A percentile compares a stretch with the other conserved stretches of the same genome.
These are phyloP conservation scores for Hypanus sabinus DNA, from an alignment of 2,113 vertebrate genomes.

Conservation along the genomic window DNA sequence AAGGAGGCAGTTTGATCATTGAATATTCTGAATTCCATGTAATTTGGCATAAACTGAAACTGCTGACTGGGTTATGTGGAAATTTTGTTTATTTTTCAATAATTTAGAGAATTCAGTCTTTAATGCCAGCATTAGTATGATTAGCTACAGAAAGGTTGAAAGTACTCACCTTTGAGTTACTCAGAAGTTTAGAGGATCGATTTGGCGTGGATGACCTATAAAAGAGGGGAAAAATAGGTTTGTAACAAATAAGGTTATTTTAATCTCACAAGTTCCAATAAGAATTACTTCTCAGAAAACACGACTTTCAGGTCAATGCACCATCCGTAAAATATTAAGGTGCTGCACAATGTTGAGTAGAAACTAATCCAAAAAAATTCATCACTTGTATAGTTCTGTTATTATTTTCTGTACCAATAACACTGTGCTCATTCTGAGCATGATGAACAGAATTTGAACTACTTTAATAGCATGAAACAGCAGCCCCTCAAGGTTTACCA, in stretches of 20 bases:
- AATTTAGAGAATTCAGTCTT: not conserved
- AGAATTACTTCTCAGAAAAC: not conserved
- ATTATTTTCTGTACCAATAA: not conserved
- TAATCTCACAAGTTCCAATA: not conserved
- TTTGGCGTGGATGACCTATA: not conserved
- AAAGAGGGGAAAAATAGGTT: not conserved
- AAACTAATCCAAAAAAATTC: not conserved
- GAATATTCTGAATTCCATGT: not conserved
- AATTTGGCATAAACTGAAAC: no score
- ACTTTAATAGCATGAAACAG: not conserved
- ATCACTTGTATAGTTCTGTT: not conserved
- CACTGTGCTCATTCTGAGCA: not conserved
- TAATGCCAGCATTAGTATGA: not conserved
- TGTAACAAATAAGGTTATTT: not conserved
- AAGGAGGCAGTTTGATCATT: not conserved
- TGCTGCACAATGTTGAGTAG: not conserved
- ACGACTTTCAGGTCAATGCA: not conserved
- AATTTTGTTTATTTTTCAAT: not conserved
- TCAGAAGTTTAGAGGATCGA: not conserved
- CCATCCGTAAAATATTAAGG: not conserved
- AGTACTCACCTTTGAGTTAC: conserved; percentile 18
- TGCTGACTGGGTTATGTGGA: not conserved
- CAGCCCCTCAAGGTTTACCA: not conserved
- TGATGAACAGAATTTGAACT: not conserved
- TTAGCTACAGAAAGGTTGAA: not conserved